phyloP scores from a whole-genome alignment of 1,140 invertebrate species.

The Globodera ellingtonae region DNA sequence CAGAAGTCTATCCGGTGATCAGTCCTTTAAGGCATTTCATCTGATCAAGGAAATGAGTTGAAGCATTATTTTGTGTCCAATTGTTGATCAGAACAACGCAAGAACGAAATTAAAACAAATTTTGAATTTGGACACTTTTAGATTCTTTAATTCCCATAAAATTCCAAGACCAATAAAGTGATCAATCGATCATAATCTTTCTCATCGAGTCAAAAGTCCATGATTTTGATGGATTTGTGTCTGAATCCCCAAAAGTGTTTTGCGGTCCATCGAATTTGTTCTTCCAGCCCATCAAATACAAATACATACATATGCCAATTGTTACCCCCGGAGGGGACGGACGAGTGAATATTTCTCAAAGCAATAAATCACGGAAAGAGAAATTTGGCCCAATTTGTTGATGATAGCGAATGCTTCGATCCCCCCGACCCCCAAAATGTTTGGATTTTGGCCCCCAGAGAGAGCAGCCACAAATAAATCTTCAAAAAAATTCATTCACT shows the following conservation, averaged over 20 bases:
- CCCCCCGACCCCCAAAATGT: neutral
- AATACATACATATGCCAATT: neutral
- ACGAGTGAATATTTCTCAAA: neutral
- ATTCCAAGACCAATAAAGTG: too few species aligned
- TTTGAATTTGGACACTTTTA: too few species aligned
- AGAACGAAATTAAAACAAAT: too few species aligned
- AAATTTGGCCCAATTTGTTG: slow-evolving; percentile 1
- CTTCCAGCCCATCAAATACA: neutral
- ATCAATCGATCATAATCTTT: too few species aligned
- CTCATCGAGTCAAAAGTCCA: too few species aligned
- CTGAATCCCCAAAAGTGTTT: neutral
- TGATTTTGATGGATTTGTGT: too few species aligned
- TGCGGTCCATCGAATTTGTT: neutral
- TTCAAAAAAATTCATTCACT: neutral
- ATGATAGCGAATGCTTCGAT: neutral
- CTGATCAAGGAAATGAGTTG: too few species aligned
- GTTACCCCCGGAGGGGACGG: neutral
- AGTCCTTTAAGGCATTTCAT: too few species aligned
- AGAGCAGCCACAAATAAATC: slow-evolving; percentile 6
- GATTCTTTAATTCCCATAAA: too few species aligned
- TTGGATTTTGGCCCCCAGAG: neutral
- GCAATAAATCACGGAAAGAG: neutral
- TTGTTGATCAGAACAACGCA: too few species aligned
- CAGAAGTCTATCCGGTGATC: too few species aligned
- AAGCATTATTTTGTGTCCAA: too few species aligned